Conservation (phyloP, 2,113 vertebrate species). For the Rhinoderma darwinii region DNA sequence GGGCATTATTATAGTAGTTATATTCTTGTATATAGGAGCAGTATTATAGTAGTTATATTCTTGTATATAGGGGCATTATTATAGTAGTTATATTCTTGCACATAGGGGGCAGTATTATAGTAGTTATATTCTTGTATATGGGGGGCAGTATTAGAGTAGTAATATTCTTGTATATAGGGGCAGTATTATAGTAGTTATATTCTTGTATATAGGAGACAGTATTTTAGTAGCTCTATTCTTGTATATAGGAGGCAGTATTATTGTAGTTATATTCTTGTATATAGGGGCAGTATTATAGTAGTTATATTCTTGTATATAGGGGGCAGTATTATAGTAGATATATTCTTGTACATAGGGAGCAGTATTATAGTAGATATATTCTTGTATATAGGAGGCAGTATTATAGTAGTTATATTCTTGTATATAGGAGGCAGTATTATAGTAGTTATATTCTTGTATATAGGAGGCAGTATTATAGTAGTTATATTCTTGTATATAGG, state of each 20-base stretch:
- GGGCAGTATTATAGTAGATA: constrained; percentile 26
- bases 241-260: constrained; percentile 12
- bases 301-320: neutral
- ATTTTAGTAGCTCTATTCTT: constrained; percentile 12
- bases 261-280: neutral
- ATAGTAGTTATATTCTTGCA: no score
- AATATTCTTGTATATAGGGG: neutral
- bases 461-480: constrained; percentile 9
- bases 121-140: constrained; percentile 1
- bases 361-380: constrained; percentile 15
- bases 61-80: neutral
- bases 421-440: neutral
- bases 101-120: no score
- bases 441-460: constrained; percentile 2
- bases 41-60: neutral
- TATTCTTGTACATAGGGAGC: constrained; percentile 8
- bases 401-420: neutral
- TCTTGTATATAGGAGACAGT: neutral
- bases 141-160: neutral
- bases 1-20: constrained; percentile 19
- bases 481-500: constrained; percentile 5
- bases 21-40: constrained; percentile 9
- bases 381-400: neutral
- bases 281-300: neutral
- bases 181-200: constrained; percentile 15